Evolutionary conservation across 2,888 invertebrate species (phyloP).

Genomic region (Harpagoxenus sublaevis): DNA sequence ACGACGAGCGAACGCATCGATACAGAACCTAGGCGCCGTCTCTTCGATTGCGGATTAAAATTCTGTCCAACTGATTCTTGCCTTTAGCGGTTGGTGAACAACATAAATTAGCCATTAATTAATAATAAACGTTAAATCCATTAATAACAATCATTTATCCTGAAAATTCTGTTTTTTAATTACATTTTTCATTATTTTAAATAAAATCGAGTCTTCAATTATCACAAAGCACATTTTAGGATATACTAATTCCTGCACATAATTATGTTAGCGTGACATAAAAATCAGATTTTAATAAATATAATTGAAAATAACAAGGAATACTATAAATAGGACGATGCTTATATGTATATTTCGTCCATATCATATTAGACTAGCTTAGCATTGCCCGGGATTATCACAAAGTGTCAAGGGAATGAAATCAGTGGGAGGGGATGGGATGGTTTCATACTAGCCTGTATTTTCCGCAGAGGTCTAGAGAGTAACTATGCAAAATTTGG

Average conservation of each 20-base stretch:
- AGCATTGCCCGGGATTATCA: too few relatives aligned
- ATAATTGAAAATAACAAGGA: neutral
- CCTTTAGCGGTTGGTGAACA: neutral
- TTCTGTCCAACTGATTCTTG: slow-evolving; percentile 34
- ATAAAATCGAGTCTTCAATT: neutral
- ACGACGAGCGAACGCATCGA: slow-evolving; percentile 16
- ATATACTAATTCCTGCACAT: neutral
- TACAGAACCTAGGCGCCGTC: slow-evolving; percentile 29
- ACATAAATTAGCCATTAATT: neutral
- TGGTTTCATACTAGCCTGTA: too few relatives aligned
- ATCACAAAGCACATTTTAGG: neutral
- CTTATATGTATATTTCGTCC: too few relatives aligned
- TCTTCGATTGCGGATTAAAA: slow-evolving; percentile 30
- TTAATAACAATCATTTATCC: neutral
- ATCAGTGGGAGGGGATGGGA: too few relatives aligned
- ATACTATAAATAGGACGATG: neutral
- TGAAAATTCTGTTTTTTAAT: neutral
- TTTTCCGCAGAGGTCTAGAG: too few relatives aligned
- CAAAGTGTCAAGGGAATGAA: too few relatives aligned
- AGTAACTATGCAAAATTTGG: too few relatives aligned
- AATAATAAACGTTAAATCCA: neutral
- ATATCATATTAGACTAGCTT: too few relatives aligned
- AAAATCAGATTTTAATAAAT: neutral
- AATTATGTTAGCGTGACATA: neutral
- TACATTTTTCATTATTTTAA: neutral